phyloP scores from a whole-genome alignment of 2,113 vertebrate genomes.

The Loxodonta africana region DNA sequence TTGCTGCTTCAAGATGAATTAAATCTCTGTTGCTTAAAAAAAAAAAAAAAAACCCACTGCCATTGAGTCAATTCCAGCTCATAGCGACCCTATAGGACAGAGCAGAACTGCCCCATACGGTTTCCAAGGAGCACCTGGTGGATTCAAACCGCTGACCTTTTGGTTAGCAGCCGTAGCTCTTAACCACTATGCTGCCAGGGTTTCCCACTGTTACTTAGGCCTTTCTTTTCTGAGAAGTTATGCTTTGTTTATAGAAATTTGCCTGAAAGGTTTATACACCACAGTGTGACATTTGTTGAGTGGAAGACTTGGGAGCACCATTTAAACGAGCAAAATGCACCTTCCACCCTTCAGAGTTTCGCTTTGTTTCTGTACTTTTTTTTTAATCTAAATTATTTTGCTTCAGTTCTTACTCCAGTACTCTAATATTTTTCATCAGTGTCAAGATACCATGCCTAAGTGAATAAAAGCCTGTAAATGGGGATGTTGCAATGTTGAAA shows the following conservation, averaged over 20 bases:
- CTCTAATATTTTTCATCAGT: constrained; percentile 30
- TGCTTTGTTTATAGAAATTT: constrained; percentile 86
- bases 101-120: too few relatives aligned
- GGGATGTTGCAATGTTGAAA: neutral
- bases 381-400: constrained; percentile 61
- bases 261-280: constrained; percentile 83
- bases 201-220: constrained; percentile 77
- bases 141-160: too few relatives aligned
- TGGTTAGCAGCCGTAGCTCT: too few relatives aligned
- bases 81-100: too few relatives aligned
- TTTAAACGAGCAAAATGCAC: constrained; percentile 79
- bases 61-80: too few relatives aligned
- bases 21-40: constrained; percentile 82
- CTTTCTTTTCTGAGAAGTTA: constrained; percentile 86
- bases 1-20: constrained; percentile 87
- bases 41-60: too few relatives aligned
- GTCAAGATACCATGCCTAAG: neutral
- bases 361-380: constrained; percentile 76
- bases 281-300: constrained; percentile 81
- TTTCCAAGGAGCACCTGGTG: too few relatives aligned
- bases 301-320: constrained; percentile 76
- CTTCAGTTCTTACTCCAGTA: neutral
- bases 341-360: constrained; percentile 76
- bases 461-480: constrained; percentile 50
- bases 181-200: too few relatives aligned